Conservation (phyloP, 2,113 vertebrate genomes). For the Calyptommatus sinebrachiatus region DNA sequence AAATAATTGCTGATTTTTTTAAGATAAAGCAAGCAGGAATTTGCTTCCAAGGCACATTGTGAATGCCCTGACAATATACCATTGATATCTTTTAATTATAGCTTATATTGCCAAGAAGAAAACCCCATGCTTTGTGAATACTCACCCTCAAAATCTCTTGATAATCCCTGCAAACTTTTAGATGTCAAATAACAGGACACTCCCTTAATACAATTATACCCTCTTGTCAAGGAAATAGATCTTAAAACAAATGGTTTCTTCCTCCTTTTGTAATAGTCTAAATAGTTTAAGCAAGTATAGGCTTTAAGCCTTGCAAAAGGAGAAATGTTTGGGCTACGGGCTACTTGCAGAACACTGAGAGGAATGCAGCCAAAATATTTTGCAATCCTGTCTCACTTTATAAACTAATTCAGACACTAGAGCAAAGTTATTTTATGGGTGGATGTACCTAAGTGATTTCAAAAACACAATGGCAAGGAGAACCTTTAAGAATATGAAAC, state of each 20-base stretch:
- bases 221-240: conserved; percentile 4
- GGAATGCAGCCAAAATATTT: conserved; percentile 17
- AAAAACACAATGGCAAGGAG: neutral
- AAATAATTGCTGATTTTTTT: conserved; percentile 65
- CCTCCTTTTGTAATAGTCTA: conserved; percentile 21
- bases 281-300: conserved; percentile 12
- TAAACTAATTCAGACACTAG: conserved; percentile 24
- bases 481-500: neutral
- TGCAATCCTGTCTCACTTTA: conserved; percentile 40
- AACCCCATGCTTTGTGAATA: conserved; percentile 27
- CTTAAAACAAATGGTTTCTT: neutral
- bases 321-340: neutral
- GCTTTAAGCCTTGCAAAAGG: conserved; percentile 5
- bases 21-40: conserved; percentile 64
- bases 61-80: conserved; percentile 48
- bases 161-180: conserved; percentile 63
- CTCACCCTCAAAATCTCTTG: conserved; percentile 62
- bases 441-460: conserved; percentile 1
- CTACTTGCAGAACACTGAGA: conserved; percentile 1
- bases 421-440: conserved; percentile 6
- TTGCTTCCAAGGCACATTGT: conserved; percentile 66
- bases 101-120: conserved; percentile 44
- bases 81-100: conserved; percentile 66
- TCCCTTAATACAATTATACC: conserved; percentile 21
- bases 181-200: conserved; percentile 48